A percentile compares a stretch with the other conserved stretches of the same genome.
These are phyloP conservation scores for Cantharis nigra DNA, from an alignment of 2,888 invertebrate species.

Conservation along the genomic window DNA sequence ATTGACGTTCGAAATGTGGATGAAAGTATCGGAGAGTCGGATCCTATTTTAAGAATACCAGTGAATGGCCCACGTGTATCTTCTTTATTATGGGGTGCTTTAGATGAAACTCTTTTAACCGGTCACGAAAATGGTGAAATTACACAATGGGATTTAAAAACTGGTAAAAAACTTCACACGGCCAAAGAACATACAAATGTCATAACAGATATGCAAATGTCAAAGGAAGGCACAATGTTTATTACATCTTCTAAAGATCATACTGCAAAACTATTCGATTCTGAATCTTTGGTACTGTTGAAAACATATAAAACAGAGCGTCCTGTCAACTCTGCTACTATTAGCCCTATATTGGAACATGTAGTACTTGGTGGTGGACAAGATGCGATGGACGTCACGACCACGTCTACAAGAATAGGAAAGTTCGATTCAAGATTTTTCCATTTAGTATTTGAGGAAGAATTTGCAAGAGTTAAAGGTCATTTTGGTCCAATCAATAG, in stretches of 20 bases:
- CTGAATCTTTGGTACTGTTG: constrained; percentile 80
- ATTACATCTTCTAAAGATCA: constrained; percentile 97
- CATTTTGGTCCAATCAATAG: constrained; percentile 99
- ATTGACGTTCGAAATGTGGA: constrained; percentile 81
- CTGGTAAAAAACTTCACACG: constrained; percentile 73
- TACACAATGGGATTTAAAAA: constrained; percentile 87
- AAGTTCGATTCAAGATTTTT: constrained; percentile 77
- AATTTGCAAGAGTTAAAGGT: constrained; percentile 96
- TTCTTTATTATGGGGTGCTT: constrained; percentile 90
- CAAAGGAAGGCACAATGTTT: constrained; percentile 92
- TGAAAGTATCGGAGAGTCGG: constrained; percentile 68
- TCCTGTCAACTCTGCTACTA: constrained; percentile 96
- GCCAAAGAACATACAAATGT: constrained; percentile 81
- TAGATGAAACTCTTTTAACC: constrained; percentile 89
- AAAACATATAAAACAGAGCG: constrained; percentile 98
- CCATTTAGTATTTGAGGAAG: constrained; percentile 95
- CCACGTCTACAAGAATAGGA: constrained; percentile 89
- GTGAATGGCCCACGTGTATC: constrained; percentile 85
- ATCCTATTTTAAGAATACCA: constrained; percentile 79
- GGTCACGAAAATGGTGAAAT: constrained; percentile 95
- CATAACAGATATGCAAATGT: constrained; percentile 96
- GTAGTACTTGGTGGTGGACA: constrained; percentile 98
- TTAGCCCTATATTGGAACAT: constrained; percentile 94
- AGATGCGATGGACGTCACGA: constrained; percentile 99
- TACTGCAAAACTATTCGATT: constrained; percentile 93